Base-by-base conservation (phyloP, 2,113 vertebrate genomes). In the Podocnemis expansa region DNA sequence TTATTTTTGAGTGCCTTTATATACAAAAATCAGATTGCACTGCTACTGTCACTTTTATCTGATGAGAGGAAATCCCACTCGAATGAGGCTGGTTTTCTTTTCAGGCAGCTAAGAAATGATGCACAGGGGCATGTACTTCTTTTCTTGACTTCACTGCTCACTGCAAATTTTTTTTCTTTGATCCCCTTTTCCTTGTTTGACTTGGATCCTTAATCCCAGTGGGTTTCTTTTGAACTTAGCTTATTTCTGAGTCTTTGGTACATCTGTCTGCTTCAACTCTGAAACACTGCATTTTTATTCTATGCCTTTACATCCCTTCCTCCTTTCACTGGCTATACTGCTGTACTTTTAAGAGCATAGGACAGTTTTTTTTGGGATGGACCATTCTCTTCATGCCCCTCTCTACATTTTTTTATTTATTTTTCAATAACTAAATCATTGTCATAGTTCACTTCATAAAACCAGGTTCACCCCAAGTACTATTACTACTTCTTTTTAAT, bases 21-120 rank as follows among this genome's bases (percentile, higher is more conserved):
- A 94, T 85, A 95, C 96, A 96, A 95, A 97, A 97, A 97, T 97
- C 97, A 97, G 97, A 97, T 96, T 97, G 97, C 95, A 92, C 96
- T 91, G 97, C 96, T 97, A 97, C 97, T 97, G 97, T 97, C 97
- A 97, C 96, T 97, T 97, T 97, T 97, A 97, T 97, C 96, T 96
- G 96, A 97, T 96, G 97, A 97, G 93, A 97, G 97, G 97, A 97
- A 97, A 97, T 97, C 97, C 96, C 97, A 97, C 97, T 97, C 94
- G 97, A 97, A 97, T 97, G 96, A 97, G 96, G 94, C 97, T 97
- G 97, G 97, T 97, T 97, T 97, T 97, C 97, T 97, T 97, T 97
- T 91, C 97, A 97, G 95, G 95, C 97, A 97, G 96, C 97, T 97
- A 89, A 89, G 93, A 93, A 75, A 0, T 75, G 93, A 96, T 96